Conservation (phyloP, 2,113 vertebrate genomes). For the Conger conger region DNA sequence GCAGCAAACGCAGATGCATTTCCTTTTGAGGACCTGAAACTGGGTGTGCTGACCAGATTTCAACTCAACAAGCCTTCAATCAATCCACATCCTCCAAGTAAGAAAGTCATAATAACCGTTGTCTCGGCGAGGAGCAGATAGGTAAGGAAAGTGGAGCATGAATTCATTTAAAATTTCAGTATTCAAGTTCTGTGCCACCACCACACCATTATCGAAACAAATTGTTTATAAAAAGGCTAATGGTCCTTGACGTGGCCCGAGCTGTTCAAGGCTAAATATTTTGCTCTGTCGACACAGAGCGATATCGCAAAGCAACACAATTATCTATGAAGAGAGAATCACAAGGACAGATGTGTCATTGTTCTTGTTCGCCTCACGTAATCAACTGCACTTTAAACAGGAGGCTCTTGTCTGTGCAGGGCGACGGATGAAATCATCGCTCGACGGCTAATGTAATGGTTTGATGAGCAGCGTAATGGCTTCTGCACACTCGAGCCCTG, state of each 20-base stretch:
- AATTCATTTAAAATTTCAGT: background rate
- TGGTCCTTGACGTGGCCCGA: background rate
- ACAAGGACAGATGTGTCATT: conserved; percentile 6
- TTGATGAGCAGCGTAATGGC: background rate
- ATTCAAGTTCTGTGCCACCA: background rate
- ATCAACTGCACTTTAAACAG: background rate
- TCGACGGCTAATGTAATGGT: background rate
- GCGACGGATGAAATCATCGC: background rate
- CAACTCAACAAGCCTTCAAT: background rate
- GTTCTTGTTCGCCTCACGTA: background rate
- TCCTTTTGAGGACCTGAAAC: background rate
- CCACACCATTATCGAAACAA: background rate
- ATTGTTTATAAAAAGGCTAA: background rate
- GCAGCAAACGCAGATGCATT: no score
- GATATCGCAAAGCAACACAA: conserved; percentile 6
- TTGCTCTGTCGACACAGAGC: background rate
- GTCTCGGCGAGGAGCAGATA: background rate
- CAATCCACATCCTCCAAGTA: background rate
- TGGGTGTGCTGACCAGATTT: background rate
- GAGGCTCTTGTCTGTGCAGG: background rate
- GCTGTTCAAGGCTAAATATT: background rate
- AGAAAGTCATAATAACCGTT: background rate
- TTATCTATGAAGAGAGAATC: background rate
- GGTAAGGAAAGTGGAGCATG: background rate
- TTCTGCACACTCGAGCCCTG: background rate